Percentiles rank a stretch among this genome's conserved stretches.
phyloP scores from a whole-genome alignment of 1,140 invertebrate genomes.

The Drosophila leontia region DNA sequence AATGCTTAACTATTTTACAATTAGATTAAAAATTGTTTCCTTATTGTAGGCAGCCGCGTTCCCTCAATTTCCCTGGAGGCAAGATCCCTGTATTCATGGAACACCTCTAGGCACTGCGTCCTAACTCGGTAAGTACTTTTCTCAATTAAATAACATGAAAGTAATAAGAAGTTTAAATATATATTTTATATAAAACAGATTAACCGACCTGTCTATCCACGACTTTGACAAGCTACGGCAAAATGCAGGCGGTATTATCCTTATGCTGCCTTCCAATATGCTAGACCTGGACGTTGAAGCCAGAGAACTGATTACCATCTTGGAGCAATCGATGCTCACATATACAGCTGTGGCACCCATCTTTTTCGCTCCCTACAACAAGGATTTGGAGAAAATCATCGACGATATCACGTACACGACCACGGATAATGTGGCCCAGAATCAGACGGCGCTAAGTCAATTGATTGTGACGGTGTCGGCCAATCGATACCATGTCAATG shows the following conservation, averaged over 20 bases:
- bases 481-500: conserved; percentile 95
- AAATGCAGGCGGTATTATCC: conserved; percentile 93
- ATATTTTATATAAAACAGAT: conserved; percentile 78
- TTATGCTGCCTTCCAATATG: conserved; percentile 93
- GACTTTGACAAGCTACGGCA: conserved; percentile 91
- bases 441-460: conserved; percentile 90
- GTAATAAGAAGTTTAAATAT: background rate
- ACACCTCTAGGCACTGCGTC: conserved; percentile 94
- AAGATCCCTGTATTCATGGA: conserved; percentile 93
- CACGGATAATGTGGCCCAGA: conserved; percentile 53
- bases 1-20: background rate
- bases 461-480: conserved; percentile 94
- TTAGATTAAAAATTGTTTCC: background rate
- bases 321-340: conserved; percentile 93
- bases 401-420: conserved; percentile 89
- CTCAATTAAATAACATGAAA: background rate
- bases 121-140: conserved; percentile 86
- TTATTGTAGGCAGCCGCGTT: conserved; percentile 90
- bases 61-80: conserved; percentile 93
- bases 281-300: conserved; percentile 88
- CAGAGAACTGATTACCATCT: conserved; percentile 91
- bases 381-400: conserved; percentile 91
- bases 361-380: conserved; percentile 93
- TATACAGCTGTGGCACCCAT: conserved; percentile 94
- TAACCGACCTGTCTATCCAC: conserved; percentile 91